These are phyloP conservation scores for Plusia festucae DNA, from an alignment of 2,888 invertebrate genomes.

Conservation along the genomic window DNA sequence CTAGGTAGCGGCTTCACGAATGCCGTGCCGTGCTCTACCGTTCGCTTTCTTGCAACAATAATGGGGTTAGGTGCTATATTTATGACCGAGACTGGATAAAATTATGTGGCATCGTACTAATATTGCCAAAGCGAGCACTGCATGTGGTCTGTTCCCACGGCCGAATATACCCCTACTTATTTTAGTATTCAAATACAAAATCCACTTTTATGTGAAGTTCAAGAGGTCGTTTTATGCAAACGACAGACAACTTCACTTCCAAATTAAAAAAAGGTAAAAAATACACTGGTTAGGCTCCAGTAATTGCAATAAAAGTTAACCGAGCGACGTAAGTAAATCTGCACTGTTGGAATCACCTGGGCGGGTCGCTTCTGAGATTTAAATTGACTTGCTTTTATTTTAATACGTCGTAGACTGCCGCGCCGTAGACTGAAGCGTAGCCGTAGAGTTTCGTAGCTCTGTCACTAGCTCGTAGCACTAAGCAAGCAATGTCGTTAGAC, in stretches of 20 bases:
- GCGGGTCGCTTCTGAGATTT: conserved; percentile 56
- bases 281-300: conserved; percentile 40
- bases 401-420: conserved; percentile 51
- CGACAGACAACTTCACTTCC: neutral
- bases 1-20: conserved; percentile 44
- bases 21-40: conserved; percentile 48
- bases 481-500: conserved; percentile 56
- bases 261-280: conserved; percentile 19
- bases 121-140: conserved; percentile 73
- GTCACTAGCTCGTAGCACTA: conserved; percentile 47
- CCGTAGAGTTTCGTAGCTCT: conserved; percentile 51
- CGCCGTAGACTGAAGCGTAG: conserved; percentile 45
- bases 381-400: conserved; percentile 60
- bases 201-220: conserved; percentile 21
- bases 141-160: conserved; percentile 75
- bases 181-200: conserved; percentile 36
- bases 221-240: conserved; percentile 13
- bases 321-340: conserved; percentile 58
- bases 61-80: conserved; percentile 75
- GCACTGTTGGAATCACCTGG: conserved; percentile 54
- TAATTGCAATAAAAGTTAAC: conserved; percentile 59
- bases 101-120: conserved; percentile 78
- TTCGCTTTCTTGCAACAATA: conserved; percentile 73
- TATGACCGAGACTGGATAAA: conserved; percentile 77
- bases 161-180: conserved; percentile 54